Evolutionary conservation across 2,113 vertebrate species (phyloP), one percentile per base, ranked within the genome.

Genomic region (Balaenoptera acutorostrata): DNA sequence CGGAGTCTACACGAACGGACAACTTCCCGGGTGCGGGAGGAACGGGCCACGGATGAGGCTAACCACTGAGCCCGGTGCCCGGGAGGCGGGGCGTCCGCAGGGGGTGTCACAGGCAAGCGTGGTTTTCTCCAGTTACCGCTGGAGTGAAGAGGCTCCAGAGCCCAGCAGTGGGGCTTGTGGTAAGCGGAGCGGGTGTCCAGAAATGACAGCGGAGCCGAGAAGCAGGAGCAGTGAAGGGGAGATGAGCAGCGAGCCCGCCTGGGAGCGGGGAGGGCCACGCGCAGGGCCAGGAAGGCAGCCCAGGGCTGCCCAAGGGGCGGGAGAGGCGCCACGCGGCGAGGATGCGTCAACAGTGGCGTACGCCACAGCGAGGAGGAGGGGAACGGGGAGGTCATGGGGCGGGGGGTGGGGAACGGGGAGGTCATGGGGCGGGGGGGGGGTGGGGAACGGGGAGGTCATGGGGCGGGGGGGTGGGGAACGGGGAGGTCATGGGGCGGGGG

Each of bases 201-300:
- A 57, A 77, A 14, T 0, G 27, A 63, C 1, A 9, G 41, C 0
- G 10, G 29, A 55, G 18, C 17, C 0, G 27, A 46, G 39, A n/a
- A 14, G 59, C 5, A 64, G 27, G 33, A n/a, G 57, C 66, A n/a
- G 15, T 57, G 41, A 20, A 78, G 55, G 63, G 31, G 15, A 18
- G 52, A 17, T 5, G 52, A 17, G 84, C 23, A n/a, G 59, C 1
- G 2, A n/a, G 23, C 8, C 44, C 13, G 14, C 25, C 44, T 12
- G 44, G 25, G 44, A 21, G 55, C 17, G 0, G 55, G 55, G 55
- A 21, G 55, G 55, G 55, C 18, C 55, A 21, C 29, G 46, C 15
- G 29, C 15, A 39, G 59, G 29, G 2, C 80, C 55, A 44, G 41
- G 44, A 46, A 68, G 46, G n/a, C 33, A 44, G 13, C 8, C 21